Base-by-base conservation (phyloP, 2,113 vertebrate genomes). In the Microcebus lehilahytsara region DNA sequence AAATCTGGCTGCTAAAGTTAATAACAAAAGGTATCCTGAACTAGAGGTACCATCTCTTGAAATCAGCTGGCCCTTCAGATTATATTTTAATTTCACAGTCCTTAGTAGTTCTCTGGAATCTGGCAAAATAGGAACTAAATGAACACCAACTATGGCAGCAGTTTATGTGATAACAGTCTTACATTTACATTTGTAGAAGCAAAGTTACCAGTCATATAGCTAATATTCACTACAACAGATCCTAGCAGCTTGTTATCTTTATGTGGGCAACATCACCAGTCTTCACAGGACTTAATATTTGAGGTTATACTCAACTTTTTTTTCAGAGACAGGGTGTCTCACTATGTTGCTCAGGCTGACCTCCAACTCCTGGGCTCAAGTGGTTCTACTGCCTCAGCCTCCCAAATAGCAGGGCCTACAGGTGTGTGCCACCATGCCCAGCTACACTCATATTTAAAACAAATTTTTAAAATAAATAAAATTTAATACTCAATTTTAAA, bases 31-130 rank as follows among this genome's bases (percentile, higher is more conserved):
- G 83, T 34, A 88, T 30, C 40, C 69, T 62, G 37, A 93, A 74
- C 40, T 88, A 32, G 22, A 94, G 13, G 64, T 17, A 84, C n/a
- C 53, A 88, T 58, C 46, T 89, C 89, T 56, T 81, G 58, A 80
- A 51, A 81, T 85, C 9, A 94, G 8, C 7, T n/a, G 4, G 42
- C 23, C 42, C 53, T 92, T 96, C 72, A 88, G 12, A 88, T 80
- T 90, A 85, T 53, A 86, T 81, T 89, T 93, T 96, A 92, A 92
- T 62, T 89, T 87, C 51, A 91, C 51, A 92, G 89, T 91, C 67
- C 30, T 51, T 25, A 92, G 25, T 80, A 86, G 80, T 78, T 20
- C 60, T 95, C 74, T 58, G 62, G 51, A 94, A 40, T 80, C 30
- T 81, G 23, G 32, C 46, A 89, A 89, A 92, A 93, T 10, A 58